phyloP scores from a whole-genome alignment of 2,113 vertebrate genomes.

The Montifringilla adamsi region DNA sequence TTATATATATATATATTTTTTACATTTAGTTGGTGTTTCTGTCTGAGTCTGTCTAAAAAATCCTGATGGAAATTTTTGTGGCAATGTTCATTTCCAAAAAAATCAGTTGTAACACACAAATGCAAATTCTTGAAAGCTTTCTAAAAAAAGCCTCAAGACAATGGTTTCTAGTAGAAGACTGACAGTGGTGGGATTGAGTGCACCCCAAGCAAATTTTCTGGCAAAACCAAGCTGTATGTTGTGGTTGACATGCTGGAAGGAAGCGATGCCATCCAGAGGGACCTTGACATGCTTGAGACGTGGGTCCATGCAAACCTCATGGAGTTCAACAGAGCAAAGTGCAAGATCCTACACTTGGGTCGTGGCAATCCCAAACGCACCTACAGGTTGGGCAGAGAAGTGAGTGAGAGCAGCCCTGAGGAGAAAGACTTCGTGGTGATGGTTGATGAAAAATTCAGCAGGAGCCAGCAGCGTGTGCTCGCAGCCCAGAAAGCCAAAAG shows the following conservation, averaged over 20 bases:
- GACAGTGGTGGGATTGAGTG: background rate
- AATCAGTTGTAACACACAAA: background rate
- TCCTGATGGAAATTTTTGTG: background rate
- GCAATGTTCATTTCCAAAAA: background rate
- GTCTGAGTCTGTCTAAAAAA: background rate
- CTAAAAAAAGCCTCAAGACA: background rate
- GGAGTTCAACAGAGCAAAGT: background rate
- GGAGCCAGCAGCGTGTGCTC: background rate
- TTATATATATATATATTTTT: too few species aligned
- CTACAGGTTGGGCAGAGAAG: background rate
- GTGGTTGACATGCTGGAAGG: background rate
- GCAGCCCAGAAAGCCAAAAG: background rate
- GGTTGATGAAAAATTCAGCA: background rate
- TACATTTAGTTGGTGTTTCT: background rate
- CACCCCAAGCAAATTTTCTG: background rate
- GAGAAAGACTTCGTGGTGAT: background rate
- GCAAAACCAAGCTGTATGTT: background rate
- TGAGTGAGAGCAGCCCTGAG: background rate
- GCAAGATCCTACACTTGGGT: background rate
- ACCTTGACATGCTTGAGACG: background rate
- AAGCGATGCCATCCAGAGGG: background rate
- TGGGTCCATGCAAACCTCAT: background rate
- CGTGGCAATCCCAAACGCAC: background rate
- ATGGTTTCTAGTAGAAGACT: background rate
- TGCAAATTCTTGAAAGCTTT: background rate